Base-by-base conservation (phyloP, 23 tunicate genomes). In the Ciona savignyi region DNA sequence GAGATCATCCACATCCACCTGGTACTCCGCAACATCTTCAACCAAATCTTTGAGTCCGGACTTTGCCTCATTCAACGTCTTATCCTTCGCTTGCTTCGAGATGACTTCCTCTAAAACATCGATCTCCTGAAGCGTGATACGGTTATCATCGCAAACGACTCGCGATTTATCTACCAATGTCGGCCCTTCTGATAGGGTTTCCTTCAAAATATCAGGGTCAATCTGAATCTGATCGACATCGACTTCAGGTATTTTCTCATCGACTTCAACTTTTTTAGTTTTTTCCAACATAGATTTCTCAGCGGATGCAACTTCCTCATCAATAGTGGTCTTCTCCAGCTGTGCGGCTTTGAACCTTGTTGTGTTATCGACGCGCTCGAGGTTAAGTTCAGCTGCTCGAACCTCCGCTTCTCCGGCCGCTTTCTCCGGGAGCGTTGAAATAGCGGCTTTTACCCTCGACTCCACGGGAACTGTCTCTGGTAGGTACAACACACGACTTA, bases 341-440 rank as follows among this genome's bases (percentile, higher is more conserved):
- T 81, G 80, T 3, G 89, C 81, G n/a, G 73, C 84, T 34, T 89
- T 89, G 72, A 83, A 89, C 27, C 78, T 34, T 25, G 81, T 74
- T 11, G 86, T 80, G 69, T 91, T 91, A 71, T 91, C 97, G 21
- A 91, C 89, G 1, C 97, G 75, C 67, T 91, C 97, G 9, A 88
- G 66, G 48, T 91, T 71, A 4, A 91, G 19, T 34, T 91, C 97
- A 32, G 91, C 83, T 20, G 97, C 97, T 60, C 86, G 60, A 60
- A 91, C 91, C 76, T 91, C 87, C 19, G 86, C 97, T 61, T 84
- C 83, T 1, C 75, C 97, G 32, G 97, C 87, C 6, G 61, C 80
- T 66, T 76, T 80, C 72, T 91, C 97, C 2, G 91, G 86, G 60
- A 91, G 42, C 9, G 80, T 76, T 23, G 86, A 84, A 74, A 91